A percentile compares a stretch with the other conserved stretches of the same genome.
These are phyloP conservation scores for Microctenopoma stevenorrisi DNA, from an alignment of 2,797 vertebrate species.

Conservation along the genomic window DNA sequence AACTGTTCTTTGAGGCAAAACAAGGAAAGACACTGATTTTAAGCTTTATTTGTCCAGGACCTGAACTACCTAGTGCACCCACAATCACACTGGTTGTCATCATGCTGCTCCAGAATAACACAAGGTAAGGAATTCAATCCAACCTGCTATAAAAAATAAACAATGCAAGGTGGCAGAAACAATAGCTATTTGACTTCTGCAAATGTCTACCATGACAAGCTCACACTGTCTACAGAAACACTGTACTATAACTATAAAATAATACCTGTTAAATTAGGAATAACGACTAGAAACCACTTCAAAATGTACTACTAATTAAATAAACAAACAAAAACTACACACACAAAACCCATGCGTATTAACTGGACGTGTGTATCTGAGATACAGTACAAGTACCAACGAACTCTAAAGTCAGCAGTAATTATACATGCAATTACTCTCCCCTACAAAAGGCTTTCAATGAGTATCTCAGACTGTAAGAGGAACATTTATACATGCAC, in stretches of 20 bases:
- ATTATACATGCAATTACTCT: slow-evolving; percentile 45
- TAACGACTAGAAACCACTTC: neutral
- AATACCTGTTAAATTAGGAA: too few species aligned
- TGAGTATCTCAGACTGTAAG: slow-evolving; percentile 24
- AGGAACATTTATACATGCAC: slow-evolving; percentile 6
- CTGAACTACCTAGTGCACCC: slow-evolving; percentile 11
- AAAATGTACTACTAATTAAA: neutral
- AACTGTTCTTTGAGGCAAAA: slow-evolving; percentile 38
- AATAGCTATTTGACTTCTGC: too few species aligned
- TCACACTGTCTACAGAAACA: neutral
- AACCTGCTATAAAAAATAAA: too few species aligned
- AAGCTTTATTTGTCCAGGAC: slow-evolving; percentile 22
- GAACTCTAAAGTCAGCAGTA: slow-evolving; percentile 15
- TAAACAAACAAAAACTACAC: neutral
- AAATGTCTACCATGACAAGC: too few species aligned
- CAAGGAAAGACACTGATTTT: slow-evolving; percentile 21
- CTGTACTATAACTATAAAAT: neutral
- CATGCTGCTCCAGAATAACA: neutral
- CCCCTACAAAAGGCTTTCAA: slow-evolving; percentile 33
- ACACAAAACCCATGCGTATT: neutral
- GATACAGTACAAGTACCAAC: slow-evolving; percentile 11
- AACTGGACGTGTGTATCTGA: neutral
- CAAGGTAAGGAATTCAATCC: neutral
- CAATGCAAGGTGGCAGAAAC: neutral
- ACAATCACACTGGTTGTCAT: neutral